phyloP scores from a whole-genome alignment of 2,888 invertebrate species.

The Thyatira batis region DNA sequence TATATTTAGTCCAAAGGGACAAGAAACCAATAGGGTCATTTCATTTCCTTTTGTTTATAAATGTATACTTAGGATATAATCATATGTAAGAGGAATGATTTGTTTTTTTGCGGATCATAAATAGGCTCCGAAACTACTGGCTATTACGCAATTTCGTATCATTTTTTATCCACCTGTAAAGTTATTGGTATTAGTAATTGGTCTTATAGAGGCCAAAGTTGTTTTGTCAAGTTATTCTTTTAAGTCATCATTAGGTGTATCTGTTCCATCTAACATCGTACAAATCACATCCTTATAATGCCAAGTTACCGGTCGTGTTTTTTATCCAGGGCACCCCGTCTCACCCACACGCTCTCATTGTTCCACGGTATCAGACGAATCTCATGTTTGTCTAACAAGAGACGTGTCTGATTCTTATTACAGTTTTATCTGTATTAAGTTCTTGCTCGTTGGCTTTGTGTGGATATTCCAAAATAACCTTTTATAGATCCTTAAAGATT shows the following conservation, averaged over 20 bases:
- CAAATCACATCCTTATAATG: not conserved
- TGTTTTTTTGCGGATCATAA: no score
- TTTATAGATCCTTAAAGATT: no score
- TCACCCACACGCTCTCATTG: conserved; percentile 73
- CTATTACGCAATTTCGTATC: no score
- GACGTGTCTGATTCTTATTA: conserved; percentile 78
- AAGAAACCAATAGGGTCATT: not conserved
- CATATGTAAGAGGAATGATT: no score
- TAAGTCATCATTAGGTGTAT: no score
- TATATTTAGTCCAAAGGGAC: not conserved
- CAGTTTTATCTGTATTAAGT: conserved; percentile 60
- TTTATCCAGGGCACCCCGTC: conserved; percentile 43
- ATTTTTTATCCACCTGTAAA: no score
- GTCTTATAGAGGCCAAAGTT: no score
- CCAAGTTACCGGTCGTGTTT: not conserved
- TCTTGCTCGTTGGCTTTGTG: conserved; percentile 32
- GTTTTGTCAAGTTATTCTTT: no score
- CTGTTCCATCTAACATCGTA: not conserved
- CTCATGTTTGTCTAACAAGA: conserved; percentile 81
- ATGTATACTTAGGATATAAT: no score
- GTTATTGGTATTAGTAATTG: no score
- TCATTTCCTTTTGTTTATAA: not conserved
- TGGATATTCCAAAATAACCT: conserved; percentile 44
- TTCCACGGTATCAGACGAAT: conserved; percentile 72
- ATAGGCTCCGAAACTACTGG: no score